phyloP scores from a whole-genome alignment of 2,888 invertebrate species.

The Diogma glabrata region DNA sequence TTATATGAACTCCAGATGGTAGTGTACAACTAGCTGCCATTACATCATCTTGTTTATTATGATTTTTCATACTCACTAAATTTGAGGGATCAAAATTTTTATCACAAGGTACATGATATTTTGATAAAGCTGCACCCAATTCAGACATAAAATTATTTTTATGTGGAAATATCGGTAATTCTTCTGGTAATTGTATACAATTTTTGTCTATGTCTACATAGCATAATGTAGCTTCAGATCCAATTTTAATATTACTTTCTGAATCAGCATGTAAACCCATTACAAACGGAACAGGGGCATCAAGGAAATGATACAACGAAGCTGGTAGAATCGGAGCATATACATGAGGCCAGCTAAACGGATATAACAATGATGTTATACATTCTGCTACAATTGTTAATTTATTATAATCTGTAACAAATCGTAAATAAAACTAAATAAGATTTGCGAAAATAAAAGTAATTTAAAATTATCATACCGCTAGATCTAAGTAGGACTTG shows the following conservation, averaged over 20 bases:
- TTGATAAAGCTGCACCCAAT: slow-evolving; percentile 60
- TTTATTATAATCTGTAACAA: slow-evolving; percentile 72
- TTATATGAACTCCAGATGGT: slow-evolving; percentile 41
- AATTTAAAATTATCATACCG: slow-evolving; percentile 42
- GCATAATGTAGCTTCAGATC: slow-evolving; percentile 80
- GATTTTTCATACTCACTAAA: slow-evolving; percentile 1
- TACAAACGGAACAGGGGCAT: slow-evolving; percentile 97
- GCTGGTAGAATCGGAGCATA: slow-evolving; percentile 98
- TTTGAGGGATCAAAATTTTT: slow-evolving; percentile 22
- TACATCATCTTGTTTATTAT: slow-evolving; percentile 38
- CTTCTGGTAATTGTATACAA: slow-evolving; percentile 87
- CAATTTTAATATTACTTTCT: slow-evolving; percentile 50
- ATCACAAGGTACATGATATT: slow-evolving; percentile 46
- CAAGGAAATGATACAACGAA: slow-evolving; percentile 87
- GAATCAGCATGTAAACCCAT: slow-evolving; percentile 75
- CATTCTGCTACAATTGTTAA: slow-evolving; percentile 96
- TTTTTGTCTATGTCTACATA: slow-evolving; percentile 93
- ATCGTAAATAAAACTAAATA: slow-evolving; percentile 5
- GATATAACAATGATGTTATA: slow-evolving; percentile 77
- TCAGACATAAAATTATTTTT: slow-evolving; percentile 77
- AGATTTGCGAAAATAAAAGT: background rate
- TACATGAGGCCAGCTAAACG: slow-evolving; percentile 97
- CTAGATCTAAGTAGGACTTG: slow-evolving; percentile 89
- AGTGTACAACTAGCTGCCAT: slow-evolving; percentile 73
- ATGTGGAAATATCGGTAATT: slow-evolving; percentile 87